Evolutionary conservation across 2,797 vertebrate species (phyloP), one percentile per base, ranked within the genome.

Genomic region (Emydoidea blandingii): DNA sequence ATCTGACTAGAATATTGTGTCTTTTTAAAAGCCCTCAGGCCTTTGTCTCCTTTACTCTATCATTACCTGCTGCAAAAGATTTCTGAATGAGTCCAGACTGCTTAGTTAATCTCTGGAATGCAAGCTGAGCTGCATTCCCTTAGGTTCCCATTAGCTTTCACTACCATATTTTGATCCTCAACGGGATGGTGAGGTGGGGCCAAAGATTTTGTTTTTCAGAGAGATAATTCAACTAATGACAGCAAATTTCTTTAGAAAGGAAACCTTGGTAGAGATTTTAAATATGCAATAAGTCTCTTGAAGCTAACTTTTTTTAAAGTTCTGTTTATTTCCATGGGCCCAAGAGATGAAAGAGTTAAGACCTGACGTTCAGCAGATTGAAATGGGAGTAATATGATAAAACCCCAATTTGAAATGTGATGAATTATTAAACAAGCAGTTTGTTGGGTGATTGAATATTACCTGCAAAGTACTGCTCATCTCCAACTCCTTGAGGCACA

Each of bases 401-500:
- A 96, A 84, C 89, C 87, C 91, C 86, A 88, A 21, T 94, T 86
- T 96, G 94, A 97, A 95, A 94, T 87, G 91, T 93, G 94, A 97
- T 98, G 97, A 98, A 98, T 98, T 98, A 98, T 98, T 98, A 95
- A 98, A 95, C 90, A 95, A 97, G 93, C 93, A 94, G 96, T 96
- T 98, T 98, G 94, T 95, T 97, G 96, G 91, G 88, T 97, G 96
- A 98, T 98, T 97, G 98, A 98, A 97, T 98, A 97, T 97, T 98
- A 98, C 98, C 98, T 98, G 97, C 89, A 95, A 97, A 98, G 97
- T 96, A 92, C 89, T 86, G 78, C 96, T 97, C 41, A 1, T 97
- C 97, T 98, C 68, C 68, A 5, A 72, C 21, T 72, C 96, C 97
- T 98, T 90, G 95, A 98, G 96, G 96, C 97, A 97, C 90, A 95